Percentiles rank a stretch among this genome's conserved stretches.
Conservation (phyloP, 2,888 invertebrate species). For the Graphium colonna region DNA sequence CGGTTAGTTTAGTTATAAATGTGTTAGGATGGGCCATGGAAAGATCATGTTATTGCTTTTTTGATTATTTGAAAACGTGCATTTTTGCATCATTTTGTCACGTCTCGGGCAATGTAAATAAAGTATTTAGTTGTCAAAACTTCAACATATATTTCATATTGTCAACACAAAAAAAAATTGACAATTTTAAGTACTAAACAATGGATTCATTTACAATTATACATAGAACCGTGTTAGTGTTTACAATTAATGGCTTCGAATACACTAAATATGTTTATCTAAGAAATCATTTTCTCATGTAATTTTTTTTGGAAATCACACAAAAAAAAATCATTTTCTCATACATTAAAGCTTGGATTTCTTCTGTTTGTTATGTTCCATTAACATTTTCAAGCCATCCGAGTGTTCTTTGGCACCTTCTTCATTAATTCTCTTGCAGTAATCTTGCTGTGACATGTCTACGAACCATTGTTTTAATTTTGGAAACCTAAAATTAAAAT, state of each 20-base stretch:
- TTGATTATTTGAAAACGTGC: no score
- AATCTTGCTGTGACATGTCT: slow-evolving; percentile 52
- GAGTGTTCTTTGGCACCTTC: slow-evolving; percentile 49
- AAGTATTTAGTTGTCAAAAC: no score
- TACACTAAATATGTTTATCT: slow-evolving; percentile 12
- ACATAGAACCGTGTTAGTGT: neutral
- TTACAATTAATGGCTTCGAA: slow-evolving; percentile 15
- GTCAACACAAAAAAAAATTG: neutral
- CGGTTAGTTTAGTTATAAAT: no score
- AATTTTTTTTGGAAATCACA: no score
- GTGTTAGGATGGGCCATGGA: no score
- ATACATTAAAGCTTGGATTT: slow-evolving; percentile 42
- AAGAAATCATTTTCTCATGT: slow-evolving; percentile 9
- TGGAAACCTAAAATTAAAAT: slow-evolving; percentile 50
- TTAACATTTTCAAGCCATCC: slow-evolving; percentile 43
- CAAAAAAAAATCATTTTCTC: slow-evolving; percentile 12
- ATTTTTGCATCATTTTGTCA: no score
- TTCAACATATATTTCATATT: no score
- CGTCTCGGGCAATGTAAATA: no score
- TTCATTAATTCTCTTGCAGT: slow-evolving; percentile 52
- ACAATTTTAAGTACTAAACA: no score
- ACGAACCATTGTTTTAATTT: slow-evolving; percentile 53
- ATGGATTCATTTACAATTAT: neutral
- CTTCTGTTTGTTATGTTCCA: slow-evolving; percentile 46
- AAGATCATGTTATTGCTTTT: no score